phyloP scores from a whole-genome alignment of 1,140 invertebrate genomes.

The Drosophila bocki region DNA sequence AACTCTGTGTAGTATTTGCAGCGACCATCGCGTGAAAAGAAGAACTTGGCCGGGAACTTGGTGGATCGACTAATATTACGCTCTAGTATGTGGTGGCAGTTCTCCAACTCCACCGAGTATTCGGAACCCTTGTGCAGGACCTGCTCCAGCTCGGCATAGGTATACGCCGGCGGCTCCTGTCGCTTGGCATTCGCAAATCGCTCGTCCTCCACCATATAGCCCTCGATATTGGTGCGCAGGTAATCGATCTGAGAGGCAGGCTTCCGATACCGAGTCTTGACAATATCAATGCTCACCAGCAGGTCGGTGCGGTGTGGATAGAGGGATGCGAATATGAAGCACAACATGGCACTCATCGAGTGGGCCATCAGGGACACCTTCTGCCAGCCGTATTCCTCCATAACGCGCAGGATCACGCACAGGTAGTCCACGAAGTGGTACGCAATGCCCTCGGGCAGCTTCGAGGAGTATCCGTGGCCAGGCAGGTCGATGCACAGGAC shows the following conservation, averaged over 20 bases:
- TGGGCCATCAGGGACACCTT: slow-evolving; percentile 89
- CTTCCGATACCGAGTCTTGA: slow-evolving; percentile 86
- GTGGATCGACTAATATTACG: slow-evolving; percentile 87
- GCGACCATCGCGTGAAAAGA: slow-evolving; percentile 87
- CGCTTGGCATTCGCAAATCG: slow-evolving; percentile 67
- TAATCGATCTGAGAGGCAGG: slow-evolving; percentile 67
- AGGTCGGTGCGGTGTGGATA: slow-evolving; percentile 88
- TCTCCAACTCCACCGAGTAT: slow-evolving; percentile 86
- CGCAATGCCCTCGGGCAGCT: slow-evolving; percentile 87
- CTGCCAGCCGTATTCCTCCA: slow-evolving; percentile 89
- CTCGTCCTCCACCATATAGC: slow-evolving; percentile 77
- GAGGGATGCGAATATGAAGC: slow-evolving; percentile 87
- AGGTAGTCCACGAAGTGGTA: slow-evolving; percentile 88
- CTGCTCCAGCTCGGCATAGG: slow-evolving; percentile 87
- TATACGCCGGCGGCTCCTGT: slow-evolving; percentile 87
- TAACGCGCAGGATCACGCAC: slow-evolving; percentile 87
- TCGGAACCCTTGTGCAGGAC: slow-evolving; percentile 86
- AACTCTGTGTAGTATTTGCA: slow-evolving; percentile 85
- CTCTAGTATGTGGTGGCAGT: slow-evolving; percentile 86
- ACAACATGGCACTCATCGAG: slow-evolving; percentile 88
- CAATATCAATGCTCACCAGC: slow-evolving; percentile 88
- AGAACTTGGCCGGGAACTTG: slow-evolving; percentile 87
- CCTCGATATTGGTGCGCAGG: slow-evolving; percentile 75
- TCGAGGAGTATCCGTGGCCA: slow-evolving; percentile 90
- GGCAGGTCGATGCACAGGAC: slow-evolving; percentile 90